phyloP scores from a whole-genome alignment of 2,113 vertebrate species.

The Orientallactaga bullata region DNA sequence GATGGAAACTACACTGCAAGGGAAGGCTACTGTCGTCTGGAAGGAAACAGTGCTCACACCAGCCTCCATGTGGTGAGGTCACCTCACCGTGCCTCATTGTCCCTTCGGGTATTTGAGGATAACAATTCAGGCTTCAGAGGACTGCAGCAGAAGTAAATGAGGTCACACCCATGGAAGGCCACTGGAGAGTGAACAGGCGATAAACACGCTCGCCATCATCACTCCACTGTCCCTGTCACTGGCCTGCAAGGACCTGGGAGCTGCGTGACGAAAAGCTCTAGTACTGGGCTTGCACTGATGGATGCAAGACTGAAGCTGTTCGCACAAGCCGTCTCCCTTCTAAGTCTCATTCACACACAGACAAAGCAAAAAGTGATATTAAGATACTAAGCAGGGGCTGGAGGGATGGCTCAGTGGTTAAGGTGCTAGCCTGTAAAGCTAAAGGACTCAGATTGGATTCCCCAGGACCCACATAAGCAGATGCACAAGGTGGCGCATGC shows the following conservation, averaged over 20 bases:
- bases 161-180: not conserved
- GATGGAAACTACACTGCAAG: not conserved
- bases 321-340: not conserved
- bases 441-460: too few relatives aligned
- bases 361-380: not conserved
- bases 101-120: not conserved
- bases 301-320: not conserved
- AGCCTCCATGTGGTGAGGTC: not conserved
- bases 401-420: too few relatives aligned
- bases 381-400: too few relatives aligned
- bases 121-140: not conserved
- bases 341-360: not conserved
- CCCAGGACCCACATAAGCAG: too few relatives aligned
- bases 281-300: not conserved
- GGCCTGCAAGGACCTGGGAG: not conserved
- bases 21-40: not conserved
- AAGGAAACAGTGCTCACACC: not conserved
- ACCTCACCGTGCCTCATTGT: too few relatives aligned
- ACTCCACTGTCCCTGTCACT: not conserved
- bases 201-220: too few relatives aligned
- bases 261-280: not conserved
- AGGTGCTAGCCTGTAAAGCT: too few relatives aligned
- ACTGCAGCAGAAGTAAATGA: not conserved
- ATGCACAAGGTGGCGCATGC: too few relatives aligned
- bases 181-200: not conserved